Evolutionary conservation across 2,888 invertebrate genomes (phyloP).

Genomic region (Sphaeridia pumilis): DNA sequence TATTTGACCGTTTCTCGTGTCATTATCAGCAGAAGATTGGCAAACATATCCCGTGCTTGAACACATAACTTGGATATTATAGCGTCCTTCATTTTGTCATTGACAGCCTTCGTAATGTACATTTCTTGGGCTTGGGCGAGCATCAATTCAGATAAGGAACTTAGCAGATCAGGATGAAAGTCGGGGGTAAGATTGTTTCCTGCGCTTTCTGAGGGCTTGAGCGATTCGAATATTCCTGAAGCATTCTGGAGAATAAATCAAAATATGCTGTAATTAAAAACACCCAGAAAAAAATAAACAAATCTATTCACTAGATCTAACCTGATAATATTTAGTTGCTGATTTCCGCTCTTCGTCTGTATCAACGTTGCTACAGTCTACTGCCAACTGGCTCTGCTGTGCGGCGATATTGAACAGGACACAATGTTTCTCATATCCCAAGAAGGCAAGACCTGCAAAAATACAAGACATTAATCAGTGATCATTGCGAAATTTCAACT

Average conservation of each 20-base stretch:
- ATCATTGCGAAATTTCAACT: not conserved
- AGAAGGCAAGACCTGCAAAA: conserved; percentile 63
- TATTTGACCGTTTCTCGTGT: conserved; percentile 68
- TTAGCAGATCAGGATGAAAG: conserved; percentile 82
- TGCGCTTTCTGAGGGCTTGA: conserved; percentile 61
- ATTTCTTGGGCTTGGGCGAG: conserved; percentile 99
- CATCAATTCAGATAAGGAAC: conserved; percentile 77
- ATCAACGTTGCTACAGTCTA: conserved; percentile 64
- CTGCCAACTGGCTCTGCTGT: conserved; percentile 74
- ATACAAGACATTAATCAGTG: not conserved
- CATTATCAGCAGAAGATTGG: conserved; percentile 74
- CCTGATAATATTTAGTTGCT: conserved; percentile 84
- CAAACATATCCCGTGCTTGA: conserved; percentile 86
- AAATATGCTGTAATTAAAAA: not conserved
- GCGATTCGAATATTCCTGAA: conserved; percentile 73
- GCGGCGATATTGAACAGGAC: conserved; percentile 94
- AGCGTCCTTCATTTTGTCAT: conserved; percentile 81
- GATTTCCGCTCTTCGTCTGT: conserved; percentile 86
- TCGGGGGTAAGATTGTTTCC: conserved; percentile 45
- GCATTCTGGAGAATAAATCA: conserved; percentile 53
- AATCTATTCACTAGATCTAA: too few species aligned
- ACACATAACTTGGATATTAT: conserved; percentile 84
- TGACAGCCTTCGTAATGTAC: conserved; percentile 85
- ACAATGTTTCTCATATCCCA: conserved; percentile 86
- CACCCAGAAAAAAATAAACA: not conserved